Conservation (phyloP, 2,888 invertebrate species). For the Brachyptera risi region DNA sequence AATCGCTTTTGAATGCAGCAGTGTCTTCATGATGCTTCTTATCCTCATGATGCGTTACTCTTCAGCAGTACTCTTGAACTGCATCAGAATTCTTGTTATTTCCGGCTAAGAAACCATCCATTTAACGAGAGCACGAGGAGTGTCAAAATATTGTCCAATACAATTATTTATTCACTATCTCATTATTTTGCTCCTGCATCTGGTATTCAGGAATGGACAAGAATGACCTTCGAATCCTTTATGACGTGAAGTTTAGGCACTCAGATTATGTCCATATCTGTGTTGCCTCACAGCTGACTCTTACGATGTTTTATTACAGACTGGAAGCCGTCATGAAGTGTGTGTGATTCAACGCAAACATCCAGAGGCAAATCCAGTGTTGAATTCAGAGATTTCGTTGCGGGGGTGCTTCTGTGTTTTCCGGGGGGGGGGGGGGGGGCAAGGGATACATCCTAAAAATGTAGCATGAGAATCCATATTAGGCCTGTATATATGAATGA, state of each 20-base stretch:
- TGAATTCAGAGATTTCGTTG: too few relatives aligned
- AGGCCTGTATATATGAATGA: too few relatives aligned
- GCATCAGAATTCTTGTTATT: not conserved
- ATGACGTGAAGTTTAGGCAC: constrained; percentile 19
- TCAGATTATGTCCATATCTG: constrained; percentile 11
- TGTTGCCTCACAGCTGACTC: constrained; percentile 15
- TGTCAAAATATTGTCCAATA: not conserved
- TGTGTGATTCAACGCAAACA: constrained; percentile 28
- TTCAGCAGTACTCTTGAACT: not conserved
- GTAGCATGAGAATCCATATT: too few relatives aligned
- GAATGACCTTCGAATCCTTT: constrained; percentile 18
- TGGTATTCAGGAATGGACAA: constrained; percentile 17
- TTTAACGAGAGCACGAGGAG: not conserved
- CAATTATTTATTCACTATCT: constrained; percentile 16
- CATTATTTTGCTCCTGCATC: constrained; percentile 25
- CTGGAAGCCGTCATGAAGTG: constrained; percentile 30
- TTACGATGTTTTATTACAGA: constrained; percentile 28
- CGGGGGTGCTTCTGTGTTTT: too few relatives aligned
- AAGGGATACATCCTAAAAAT: too few relatives aligned
- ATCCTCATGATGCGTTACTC: not conserved
- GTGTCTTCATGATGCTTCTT: not conserved
- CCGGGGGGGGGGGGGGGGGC: too few relatives aligned
- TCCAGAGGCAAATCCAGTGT: too few relatives aligned
- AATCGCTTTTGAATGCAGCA: not conserved
- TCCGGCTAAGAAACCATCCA: not conserved